Percentiles rank a stretch among this genome's conserved stretches.
These are phyloP conservation scores for Salticus scenicus DNA, from an alignment of 2,888 invertebrate genomes.

Conservation along the genomic window DNA sequence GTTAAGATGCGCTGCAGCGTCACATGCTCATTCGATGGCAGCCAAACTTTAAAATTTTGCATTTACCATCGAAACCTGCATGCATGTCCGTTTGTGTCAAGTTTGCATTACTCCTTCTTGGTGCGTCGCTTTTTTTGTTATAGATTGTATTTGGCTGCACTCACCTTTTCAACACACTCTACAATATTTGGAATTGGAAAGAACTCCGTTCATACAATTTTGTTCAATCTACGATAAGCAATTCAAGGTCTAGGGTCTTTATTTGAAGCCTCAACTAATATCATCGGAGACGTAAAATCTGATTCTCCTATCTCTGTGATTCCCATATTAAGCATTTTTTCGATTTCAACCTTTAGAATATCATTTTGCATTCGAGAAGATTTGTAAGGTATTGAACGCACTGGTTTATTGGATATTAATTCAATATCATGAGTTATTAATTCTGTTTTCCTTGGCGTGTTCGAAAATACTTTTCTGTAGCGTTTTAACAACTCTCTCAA, in stretches of 20 bases:
- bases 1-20: too few species aligned
- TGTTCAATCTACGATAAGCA: neutral
- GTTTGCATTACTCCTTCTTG: too few species aligned
- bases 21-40: too few species aligned
- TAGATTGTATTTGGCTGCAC: conserved; percentile 3
- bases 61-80: too few species aligned
- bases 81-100: too few species aligned
- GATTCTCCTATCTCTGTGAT: neutral
- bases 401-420: neutral
- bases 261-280: neutral
- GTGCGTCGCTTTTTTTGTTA: too few species aligned
- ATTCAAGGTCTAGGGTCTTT: conserved; percentile 6
- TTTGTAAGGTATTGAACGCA: conserved; percentile 2
- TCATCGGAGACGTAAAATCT: neutral
- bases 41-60: too few species aligned
- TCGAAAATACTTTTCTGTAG: neutral
- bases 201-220: neutral
- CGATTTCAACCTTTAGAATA: too few species aligned
- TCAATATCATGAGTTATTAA: neutral
- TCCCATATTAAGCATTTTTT: too few species aligned
- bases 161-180: neutral
- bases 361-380: neutral
- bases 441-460: neutral
- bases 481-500: neutral
- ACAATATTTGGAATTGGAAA: conserved; percentile 8